Percentiles rank a stretch among this genome's conserved stretches.
These are phyloP conservation scores for Sander vitreus DNA, from an alignment of 2,113 vertebrate species.

Conservation along the genomic window DNA sequence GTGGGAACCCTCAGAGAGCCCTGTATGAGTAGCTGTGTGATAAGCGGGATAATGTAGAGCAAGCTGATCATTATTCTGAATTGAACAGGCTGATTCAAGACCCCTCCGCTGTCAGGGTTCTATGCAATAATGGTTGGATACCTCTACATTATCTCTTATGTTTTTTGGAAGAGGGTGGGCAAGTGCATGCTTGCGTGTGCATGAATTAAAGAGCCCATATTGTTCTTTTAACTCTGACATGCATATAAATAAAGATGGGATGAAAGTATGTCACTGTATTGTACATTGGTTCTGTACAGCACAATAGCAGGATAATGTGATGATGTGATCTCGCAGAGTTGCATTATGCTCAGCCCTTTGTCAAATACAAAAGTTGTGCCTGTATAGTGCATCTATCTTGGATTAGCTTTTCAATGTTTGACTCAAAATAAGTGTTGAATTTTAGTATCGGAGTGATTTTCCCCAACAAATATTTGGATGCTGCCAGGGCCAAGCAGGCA, in stretches of 20 bases:
- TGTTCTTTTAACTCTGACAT: conserved; percentile 22
- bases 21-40: no score
- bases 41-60: no score
- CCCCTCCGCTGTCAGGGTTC: no score
- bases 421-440: conserved; percentile 44
- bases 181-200: neutral
- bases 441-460: conserved; percentile 39
- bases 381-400: conserved; percentile 27
- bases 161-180: neutral
- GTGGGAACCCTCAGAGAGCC: no score
- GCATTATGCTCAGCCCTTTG: conserved; percentile 65
- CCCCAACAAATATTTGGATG: conserved; percentile 54
- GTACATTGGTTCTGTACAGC: conserved; percentile 38
- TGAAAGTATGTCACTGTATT: conserved; percentile 75
- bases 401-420: conserved; percentile 56
- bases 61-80: no score
- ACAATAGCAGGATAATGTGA: conserved; percentile 62
- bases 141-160: neutral
- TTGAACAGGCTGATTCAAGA: no score
- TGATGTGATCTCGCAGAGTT: conserved; percentile 50
- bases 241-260: conserved; percentile 48
- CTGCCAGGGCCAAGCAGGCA: conserved; percentile 11
- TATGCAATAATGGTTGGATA: no score
- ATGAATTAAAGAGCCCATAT: conserved; percentile 19
- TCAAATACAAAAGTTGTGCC: conserved; percentile 51